Percentiles rank a stretch among this genome's conserved stretches.
These are phyloP conservation scores for Sprattus sprattus DNA, from an alignment of 2,113 vertebrate genomes.

Conservation along the genomic window DNA sequence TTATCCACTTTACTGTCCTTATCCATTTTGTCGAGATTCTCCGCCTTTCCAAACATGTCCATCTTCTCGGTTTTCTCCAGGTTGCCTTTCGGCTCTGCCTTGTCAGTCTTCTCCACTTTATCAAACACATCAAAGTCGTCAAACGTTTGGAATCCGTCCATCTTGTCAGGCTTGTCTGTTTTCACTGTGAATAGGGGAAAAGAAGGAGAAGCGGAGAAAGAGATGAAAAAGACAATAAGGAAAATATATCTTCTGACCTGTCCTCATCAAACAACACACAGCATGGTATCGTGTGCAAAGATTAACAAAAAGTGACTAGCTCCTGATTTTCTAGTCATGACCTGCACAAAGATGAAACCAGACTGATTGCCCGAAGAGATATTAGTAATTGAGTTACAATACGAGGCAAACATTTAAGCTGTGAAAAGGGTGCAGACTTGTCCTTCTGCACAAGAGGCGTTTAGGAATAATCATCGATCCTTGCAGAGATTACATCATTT, in stretches of 20 bases:
- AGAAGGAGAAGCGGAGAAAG: not conserved
- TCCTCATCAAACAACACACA: not conserved
- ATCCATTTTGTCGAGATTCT: constrained; percentile 11
- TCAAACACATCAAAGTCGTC: constrained; percentile 42
- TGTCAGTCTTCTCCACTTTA: constrained; percentile 46
- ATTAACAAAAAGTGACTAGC: not conserved
- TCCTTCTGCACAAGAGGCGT: not conserved
- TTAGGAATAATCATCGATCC: constrained; percentile 14
- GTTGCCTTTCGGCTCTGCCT: constrained; percentile 44
- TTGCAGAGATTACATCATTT: not conserved
- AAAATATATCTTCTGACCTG: not conserved
- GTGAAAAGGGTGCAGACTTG: not conserved
- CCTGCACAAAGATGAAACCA: not conserved
- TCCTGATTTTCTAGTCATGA: not conserved
- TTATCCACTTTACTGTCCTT: not conserved
- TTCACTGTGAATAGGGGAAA: constrained; percentile 51
- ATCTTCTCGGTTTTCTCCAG: constrained; percentile 38
- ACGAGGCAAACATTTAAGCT: not conserved
- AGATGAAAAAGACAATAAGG: not conserved
- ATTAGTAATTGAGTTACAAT: not conserved
- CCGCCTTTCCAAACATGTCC: constrained; percentile 32
- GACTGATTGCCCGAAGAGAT: not conserved
- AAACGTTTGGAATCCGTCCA: constrained; percentile 46
- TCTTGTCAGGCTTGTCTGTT: constrained; percentile 48
- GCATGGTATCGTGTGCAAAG: not conserved